These are phyloP conservation scores for Lontra canadensis DNA, from an alignment of 2,113 vertebrate genomes.

Conservation along the genomic window DNA sequence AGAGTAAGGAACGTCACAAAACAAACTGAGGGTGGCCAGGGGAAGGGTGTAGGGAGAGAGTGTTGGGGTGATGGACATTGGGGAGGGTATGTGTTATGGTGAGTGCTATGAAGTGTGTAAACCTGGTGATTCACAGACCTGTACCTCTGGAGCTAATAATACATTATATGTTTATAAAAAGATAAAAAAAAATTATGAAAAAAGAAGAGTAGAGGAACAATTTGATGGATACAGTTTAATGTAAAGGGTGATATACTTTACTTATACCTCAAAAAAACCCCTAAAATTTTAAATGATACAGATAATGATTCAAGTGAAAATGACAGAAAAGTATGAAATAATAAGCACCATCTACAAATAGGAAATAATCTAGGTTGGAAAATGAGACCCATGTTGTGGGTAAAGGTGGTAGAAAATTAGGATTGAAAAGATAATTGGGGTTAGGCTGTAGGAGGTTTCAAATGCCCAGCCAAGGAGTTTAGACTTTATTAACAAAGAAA, in stretches of 20 bases:
- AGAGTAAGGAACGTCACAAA: neutral
- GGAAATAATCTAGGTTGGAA: conserved; percentile 1
- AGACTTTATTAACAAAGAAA: conserved; percentile 9
- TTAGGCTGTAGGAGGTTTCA: neutral
- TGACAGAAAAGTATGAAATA: neutral
- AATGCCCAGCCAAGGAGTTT: conserved; percentile 7
- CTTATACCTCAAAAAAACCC: neutral
- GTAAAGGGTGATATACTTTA: neutral
- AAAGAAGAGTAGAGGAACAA: neutral
- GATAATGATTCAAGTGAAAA: conserved; percentile 8
- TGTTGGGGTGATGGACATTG: too few species aligned
- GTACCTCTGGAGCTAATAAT: too few species aligned
- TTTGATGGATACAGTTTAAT: neutral
- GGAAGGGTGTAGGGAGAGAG: too few species aligned
- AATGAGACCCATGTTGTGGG: neutral
- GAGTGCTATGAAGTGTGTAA: too few species aligned
- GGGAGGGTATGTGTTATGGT: too few species aligned
- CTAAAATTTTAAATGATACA: neutral
- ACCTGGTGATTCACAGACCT: too few species aligned
- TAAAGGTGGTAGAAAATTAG: neutral
- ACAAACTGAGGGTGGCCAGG: too few species aligned
- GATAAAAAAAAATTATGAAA: too few species aligned
- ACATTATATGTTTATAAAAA: too few species aligned
- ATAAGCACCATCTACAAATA: conserved; percentile 2
- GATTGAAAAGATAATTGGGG: neutral